phyloP scores from a whole-genome alignment of 2,888 invertebrate species.

The Anodontia alba region DNA sequence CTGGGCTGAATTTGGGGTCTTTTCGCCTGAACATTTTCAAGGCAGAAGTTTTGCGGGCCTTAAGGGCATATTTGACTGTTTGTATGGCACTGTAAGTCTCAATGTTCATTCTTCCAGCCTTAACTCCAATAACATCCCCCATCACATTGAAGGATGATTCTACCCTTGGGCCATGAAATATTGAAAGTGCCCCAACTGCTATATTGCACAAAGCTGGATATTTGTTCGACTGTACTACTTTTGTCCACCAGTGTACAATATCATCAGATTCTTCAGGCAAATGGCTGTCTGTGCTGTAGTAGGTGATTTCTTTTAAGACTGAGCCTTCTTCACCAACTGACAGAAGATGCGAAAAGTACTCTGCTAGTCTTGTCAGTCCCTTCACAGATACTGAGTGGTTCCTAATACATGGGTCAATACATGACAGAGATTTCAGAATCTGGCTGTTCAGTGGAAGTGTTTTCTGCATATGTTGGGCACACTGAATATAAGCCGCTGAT shows the following conservation, averaged over 20 bases:
- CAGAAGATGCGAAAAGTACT: background rate
- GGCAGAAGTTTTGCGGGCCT: conserved; percentile 13
- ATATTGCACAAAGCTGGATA: conserved; percentile 29
- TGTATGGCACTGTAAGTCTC: conserved; percentile 29
- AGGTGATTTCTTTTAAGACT: background rate
- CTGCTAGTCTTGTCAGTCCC: background rate
- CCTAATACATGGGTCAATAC: conserved; percentile 11
- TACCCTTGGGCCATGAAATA: conserved; percentile 55
- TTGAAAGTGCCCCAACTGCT: conserved; percentile 13
- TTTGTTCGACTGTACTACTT: background rate
- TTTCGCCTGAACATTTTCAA: background rate
- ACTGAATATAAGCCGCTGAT: conserved; percentile 6
- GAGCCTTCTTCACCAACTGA: background rate
- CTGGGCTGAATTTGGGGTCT: background rate
- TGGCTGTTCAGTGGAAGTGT: conserved; percentile 18
- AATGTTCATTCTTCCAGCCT: conserved; percentile 27
- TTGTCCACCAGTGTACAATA: conserved; percentile 33
- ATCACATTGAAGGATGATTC: conserved; percentile 54
- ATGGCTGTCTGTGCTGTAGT: conserved; percentile 17
- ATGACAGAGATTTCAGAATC: conserved; percentile 11
- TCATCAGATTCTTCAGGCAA: background rate
- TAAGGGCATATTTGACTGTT: conserved; percentile 25
- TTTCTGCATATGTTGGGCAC: conserved; percentile 30
- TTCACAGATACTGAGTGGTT: background rate
- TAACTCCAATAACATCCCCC: conserved; percentile 44